Conservation (phyloP, 2,113 vertebrate genomes). For the Gallinago paraguaiae region DNA sequence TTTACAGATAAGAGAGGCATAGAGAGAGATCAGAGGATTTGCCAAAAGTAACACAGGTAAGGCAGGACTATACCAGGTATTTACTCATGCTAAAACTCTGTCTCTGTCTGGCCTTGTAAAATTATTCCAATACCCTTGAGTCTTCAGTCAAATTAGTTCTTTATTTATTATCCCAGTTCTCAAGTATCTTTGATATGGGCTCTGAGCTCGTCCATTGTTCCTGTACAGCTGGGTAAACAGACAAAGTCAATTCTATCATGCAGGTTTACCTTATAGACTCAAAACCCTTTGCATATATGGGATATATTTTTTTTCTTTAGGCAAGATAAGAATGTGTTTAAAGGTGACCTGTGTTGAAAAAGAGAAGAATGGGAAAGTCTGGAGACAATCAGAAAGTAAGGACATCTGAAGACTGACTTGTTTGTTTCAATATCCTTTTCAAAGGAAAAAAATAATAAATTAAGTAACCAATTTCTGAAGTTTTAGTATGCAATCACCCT, state of each 20-base stretch:
- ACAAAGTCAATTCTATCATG: conserved; percentile 21
- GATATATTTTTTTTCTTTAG: not conserved
- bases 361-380: not conserved
- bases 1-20: not conserved
- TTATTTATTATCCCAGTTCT: conserved; percentile 60
- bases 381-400: not conserved
- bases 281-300: not conserved
- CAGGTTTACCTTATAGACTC: conserved; percentile 22
- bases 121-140: conserved; percentile 47
- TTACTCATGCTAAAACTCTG: conserved; percentile 32
- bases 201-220: conserved; percentile 39
- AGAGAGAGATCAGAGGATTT: conserved; percentile 11
- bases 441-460: not conserved
- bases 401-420: not conserved
- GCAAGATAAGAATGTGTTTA: not conserved
- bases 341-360: not conserved
- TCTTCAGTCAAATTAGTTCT: conserved; percentile 52
- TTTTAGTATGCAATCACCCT: not conserved
- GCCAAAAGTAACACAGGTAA: not conserved
- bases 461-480: not conserved
- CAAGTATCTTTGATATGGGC: conserved; percentile 46
- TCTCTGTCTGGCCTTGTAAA: conserved; percentile 4
- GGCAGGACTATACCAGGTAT: not conserved
- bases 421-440: not conserved
- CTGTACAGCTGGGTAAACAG: conserved; percentile 58